Evolutionary conservation across 2,888 invertebrate genomes (phyloP), one percentile per base, ranked within the genome.

Genomic region (Sesia apiformis): DNA sequence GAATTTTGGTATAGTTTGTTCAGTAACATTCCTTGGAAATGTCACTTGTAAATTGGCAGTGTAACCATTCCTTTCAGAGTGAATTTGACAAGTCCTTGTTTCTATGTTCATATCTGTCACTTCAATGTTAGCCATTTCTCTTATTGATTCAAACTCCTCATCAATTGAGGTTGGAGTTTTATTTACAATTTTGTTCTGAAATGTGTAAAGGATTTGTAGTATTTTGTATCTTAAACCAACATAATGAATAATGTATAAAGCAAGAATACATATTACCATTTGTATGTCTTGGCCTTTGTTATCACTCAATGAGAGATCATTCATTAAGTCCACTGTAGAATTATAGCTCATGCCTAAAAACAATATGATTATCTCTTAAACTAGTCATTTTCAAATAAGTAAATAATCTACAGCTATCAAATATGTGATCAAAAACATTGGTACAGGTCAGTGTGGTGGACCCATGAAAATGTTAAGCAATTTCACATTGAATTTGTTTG

Each of bases 41-140:
- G 87, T 86, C 4, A 93, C 91, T 70, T 91, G 86, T 54, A 92
- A 74, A 59, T 90, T 87, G 40, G 92, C 91, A 51, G 84, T 74
- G 62, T 91, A 90, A 38, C 90, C 90, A 60, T 91, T 91, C 3
- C 89, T 78, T 56, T 89, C 85, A 0, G 91, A 91, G 55, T 90
- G 90, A 51, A 92, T 91, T 52, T 90, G 90, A 63, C 93, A 93
- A 3, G 90, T 91, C 56, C 93, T 80, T 38, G 90, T 90, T 4
- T 89, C 86, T 51, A 90, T 85, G 67, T 93, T 91, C 90, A 92
- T 91, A 80, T 92, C 88, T 39, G 86, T 89, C 0, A 90, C 84
- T 72, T 87, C 88, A 54, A 89, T 88, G 59, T 90, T 90, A 3
- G 89, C 90, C 84, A 90, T 84, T 63, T 88, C 87, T 42, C 85